These are phyloP conservation scores for Plusia festucae DNA, from an alignment of 2,888 invertebrate genomes.

Conservation along the genomic window DNA sequence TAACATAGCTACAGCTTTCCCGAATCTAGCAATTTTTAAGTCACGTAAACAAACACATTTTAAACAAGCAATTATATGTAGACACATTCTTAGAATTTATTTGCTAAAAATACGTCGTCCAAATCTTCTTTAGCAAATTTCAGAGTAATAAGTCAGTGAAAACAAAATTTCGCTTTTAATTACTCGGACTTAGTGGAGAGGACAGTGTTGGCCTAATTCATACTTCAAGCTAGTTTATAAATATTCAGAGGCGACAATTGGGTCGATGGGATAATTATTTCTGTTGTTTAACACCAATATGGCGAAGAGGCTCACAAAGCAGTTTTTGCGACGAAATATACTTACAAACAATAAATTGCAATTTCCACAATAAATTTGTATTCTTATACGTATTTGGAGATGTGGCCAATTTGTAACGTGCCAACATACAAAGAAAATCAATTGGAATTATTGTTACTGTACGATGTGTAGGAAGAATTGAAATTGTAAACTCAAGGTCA, in stretches of 20 bases:
- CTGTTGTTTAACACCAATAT: slow-evolving; percentile 21
- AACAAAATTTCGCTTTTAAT: too few species aligned
- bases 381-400: slow-evolving; percentile 1
- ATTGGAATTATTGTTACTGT: neutral
- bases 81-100: too few species aligned
- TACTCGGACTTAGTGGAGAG: too few species aligned
- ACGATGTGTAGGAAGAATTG: neutral
- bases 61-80: too few species aligned
- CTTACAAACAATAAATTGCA: neutral
- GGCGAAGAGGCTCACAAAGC: slow-evolving; percentile 10
- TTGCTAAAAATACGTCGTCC: too few species aligned
- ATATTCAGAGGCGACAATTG: slow-evolving; percentile 15
- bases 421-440: neutral
- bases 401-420: neutral
- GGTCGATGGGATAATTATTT: slow-evolving; percentile 25
- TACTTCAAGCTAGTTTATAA: slow-evolving; percentile 12
- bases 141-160: too few species aligned
- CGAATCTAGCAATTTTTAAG: too few species aligned
- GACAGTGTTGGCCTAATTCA: slow-evolving; percentile 9
- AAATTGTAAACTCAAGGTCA: neutral
- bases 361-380: neutral
- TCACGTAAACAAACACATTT: too few species aligned
- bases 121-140: too few species aligned
- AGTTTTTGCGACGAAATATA: slow-evolving; percentile 5
- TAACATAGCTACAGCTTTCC: too few species aligned